A percentile compares a stretch with the other conserved stretches of the same genome.
phyloP scores from a whole-genome alignment of 2,888 invertebrate genomes.

The Thera britannica region DNA sequence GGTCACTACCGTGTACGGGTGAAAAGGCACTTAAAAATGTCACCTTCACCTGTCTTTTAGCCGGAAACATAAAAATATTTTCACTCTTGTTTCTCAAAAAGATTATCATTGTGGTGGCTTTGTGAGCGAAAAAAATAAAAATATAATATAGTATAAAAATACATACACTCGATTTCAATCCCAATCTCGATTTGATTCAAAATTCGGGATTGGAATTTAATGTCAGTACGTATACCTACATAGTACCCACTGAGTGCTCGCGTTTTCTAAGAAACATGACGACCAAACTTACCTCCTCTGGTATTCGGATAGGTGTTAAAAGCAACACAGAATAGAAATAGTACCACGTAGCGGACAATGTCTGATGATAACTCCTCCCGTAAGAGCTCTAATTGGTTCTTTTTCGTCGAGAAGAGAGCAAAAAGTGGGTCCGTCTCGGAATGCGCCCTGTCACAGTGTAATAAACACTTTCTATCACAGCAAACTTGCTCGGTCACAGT shows the following conservation, averaged over 20 bases:
- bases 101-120: too few species aligned
- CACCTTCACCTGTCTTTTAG: conserved; percentile 7
- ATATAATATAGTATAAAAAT: too few species aligned
- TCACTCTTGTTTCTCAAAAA: too few species aligned
- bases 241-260: not conserved
- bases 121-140: too few species aligned
- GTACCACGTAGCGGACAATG: conserved; percentile 56
- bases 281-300: not conserved
- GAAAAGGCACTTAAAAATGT: not conserved
- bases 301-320: conserved; percentile 28
- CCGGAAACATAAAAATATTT: conserved; percentile 11
- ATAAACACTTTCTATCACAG: conserved; percentile 1
- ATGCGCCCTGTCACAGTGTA: conserved; percentile 57
- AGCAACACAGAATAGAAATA: conserved; percentile 1
- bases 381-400: conserved; percentile 80
- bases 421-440: conserved; percentile 81
- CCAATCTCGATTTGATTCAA: too few species aligned
- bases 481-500: conserved; percentile 10
- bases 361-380: conserved; percentile 73
- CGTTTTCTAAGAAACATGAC: not conserved
- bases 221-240: too few species aligned
- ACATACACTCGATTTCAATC: too few species aligned
- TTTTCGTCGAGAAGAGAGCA: conserved; percentile 68
- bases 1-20: not conserved
- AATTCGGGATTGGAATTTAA: too few species aligned